phyloP scores from a whole-genome alignment of 2,113 vertebrate genomes.

The Corvus moneduloides region DNA sequence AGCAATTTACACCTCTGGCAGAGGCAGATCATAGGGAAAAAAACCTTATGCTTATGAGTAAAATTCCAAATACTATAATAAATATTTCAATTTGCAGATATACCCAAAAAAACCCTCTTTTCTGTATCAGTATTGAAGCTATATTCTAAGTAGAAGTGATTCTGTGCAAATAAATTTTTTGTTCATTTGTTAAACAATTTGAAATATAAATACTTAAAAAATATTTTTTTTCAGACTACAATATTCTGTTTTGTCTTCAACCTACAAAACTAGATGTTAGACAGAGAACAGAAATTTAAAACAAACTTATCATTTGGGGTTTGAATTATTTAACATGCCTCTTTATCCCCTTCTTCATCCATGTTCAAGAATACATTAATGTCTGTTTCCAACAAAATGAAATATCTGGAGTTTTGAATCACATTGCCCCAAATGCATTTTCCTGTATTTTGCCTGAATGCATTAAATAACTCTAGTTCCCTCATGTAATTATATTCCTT shows the following conservation, averaged over 20 bases:
- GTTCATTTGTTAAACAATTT: background rate
- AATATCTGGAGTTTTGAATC: background rate
- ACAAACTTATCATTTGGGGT: background rate
- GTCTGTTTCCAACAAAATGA: background rate
- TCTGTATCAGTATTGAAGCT: background rate
- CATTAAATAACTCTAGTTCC: background rate
- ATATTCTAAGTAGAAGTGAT: background rate
- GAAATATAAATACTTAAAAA: background rate
- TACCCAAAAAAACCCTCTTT: rapidly evolving
- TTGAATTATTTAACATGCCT: background rate
- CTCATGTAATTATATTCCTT: background rate
- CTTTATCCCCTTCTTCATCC: background rate
- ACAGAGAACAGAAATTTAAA: background rate
- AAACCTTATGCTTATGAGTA: background rate
- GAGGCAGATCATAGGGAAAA: background rate
- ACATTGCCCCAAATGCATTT: background rate
- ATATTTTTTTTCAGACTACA: background rate
- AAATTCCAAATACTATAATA: background rate
- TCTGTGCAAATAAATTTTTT: background rate
- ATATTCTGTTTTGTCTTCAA: background rate
- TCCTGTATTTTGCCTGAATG: background rate
- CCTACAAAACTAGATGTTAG: background rate
- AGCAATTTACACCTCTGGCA: background rate
- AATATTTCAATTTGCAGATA: background rate
- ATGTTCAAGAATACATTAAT: background rate